These are phyloP conservation scores for Nephrotoma flavescens DNA, from an alignment of 2,888 invertebrate genomes.

Conservation along the genomic window DNA sequence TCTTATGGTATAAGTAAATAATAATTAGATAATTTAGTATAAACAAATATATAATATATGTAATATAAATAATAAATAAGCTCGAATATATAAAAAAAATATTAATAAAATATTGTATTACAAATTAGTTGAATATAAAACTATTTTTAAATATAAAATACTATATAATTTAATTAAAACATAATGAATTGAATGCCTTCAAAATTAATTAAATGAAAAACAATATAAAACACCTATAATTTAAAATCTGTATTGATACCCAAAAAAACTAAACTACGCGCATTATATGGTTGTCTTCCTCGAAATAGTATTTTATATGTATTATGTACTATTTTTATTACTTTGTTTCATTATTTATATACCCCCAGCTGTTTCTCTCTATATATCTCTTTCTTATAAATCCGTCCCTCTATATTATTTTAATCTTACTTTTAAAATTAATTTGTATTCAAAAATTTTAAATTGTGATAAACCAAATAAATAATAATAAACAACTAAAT, in stretches of 20 bases:
- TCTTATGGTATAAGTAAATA: neutral
- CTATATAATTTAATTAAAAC: neutral
- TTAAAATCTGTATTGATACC: neutral
- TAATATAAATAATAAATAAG: neutral
- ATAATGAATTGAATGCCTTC: neutral
- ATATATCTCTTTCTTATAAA: neutral
- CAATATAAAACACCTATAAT: neutral
- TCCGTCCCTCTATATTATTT: neutral
- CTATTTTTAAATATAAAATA: neutral
- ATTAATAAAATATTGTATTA: neutral
- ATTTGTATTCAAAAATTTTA: neutral
- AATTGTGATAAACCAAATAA: neutral
- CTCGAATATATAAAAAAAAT: neutral
- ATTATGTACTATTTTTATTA: neutral
- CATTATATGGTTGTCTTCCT: neutral
- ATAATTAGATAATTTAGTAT: neutral
- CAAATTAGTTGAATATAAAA: neutral
- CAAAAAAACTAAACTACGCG: neutral
- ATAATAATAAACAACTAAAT: neutral
- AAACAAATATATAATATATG: neutral
- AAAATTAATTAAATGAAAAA: neutral
- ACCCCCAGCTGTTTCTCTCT: neutral
- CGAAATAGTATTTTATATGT: neutral
- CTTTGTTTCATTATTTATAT: neutral
- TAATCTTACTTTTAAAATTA: neutral